Base-by-base conservation (phyloP, 2,113 vertebrate genomes). In the Euleptes europaea region DNA sequence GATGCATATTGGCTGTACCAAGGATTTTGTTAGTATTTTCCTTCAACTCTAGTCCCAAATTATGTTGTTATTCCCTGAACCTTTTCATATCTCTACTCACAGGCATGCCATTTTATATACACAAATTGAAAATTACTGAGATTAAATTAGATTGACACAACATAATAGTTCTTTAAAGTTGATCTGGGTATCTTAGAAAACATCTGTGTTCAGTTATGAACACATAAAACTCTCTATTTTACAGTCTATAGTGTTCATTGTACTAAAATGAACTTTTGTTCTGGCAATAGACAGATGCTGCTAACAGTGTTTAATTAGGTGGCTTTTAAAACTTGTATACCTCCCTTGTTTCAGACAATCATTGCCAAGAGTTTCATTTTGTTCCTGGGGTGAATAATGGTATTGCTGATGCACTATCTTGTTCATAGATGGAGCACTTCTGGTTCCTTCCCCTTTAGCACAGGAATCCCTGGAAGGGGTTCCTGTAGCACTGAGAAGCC, bases 201-300 rank as follows among this genome's bases (percentile, higher is more conserved):
- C 83, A 84, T 84, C 74, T 77, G 82, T 84, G 60, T 84, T 77
- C 73, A 84, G 74, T 84, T 83, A 83, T 5, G 44, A 83, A 75
- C 40, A 67, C 14, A 13, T 78, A 84, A 84, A 49, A 70, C 23
- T 65, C 51, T 42, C 10, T 71, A 49, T 70, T 81, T 81, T 71
- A 81, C 44, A 81, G 66, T 38, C 54, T 66, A 70, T 67, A 31
- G 35, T 35, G n/a, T 70, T 71, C 67, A 31, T 71, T 84, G 74
- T 54, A 70, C 83, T 78, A 70, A 84, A 84, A 70, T 84, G 83
- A 84, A 69, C 74, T 84, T 78, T 70, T 78, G 65, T 84, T 78
- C 74, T 70, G 44, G 74, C 33, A 78, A 47, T 54, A 57, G 65
- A 38, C 65, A 57, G 49, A 9, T 72, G 31, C 40, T 79, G 75